Conservation (phyloP, 2,888 invertebrate genomes). For the Hanleya hanleyi region DNA sequence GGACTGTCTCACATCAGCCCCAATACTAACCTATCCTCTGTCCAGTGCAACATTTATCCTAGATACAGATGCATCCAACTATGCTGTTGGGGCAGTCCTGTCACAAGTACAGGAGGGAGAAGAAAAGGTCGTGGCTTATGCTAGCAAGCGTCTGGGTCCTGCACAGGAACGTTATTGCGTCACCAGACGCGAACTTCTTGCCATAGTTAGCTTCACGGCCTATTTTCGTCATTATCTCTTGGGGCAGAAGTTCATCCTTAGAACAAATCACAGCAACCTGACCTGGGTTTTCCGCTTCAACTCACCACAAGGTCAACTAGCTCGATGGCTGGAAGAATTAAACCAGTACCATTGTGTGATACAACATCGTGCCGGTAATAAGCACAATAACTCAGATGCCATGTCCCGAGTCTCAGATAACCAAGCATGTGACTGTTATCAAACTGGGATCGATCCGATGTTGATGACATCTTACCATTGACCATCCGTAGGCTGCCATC, state of each 20-base stretch:
- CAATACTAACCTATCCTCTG: conserved; percentile 7
- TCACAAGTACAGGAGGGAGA: conserved; percentile 15
- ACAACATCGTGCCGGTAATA: too few relatives aligned
- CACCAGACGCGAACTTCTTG: conserved; percentile 18
- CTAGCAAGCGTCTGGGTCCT: conserved; percentile 5
- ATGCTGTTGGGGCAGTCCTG: conserved; percentile 8
- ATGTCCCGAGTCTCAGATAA: too few relatives aligned
- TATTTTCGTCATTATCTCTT: conserved; percentile 15
- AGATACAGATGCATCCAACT: conserved; percentile 13
- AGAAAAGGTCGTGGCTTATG: conserved; percentile 8
- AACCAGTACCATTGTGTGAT: too few relatives aligned
- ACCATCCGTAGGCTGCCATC: too few relatives aligned
- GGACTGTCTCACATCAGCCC: background rate
- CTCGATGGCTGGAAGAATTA: too few relatives aligned
- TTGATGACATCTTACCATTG: too few relatives aligned
- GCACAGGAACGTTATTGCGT: conserved; percentile 17
- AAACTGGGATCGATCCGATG: too few relatives aligned
- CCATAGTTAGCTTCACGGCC: conserved; percentile 16
- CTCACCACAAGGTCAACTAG: background rate
- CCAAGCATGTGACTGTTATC: too few relatives aligned
- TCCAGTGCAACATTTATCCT: conserved; percentile 11
- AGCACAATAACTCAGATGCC: too few relatives aligned
- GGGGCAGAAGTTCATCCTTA: background rate
- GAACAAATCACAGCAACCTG: background rate
- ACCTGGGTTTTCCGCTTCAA: background rate